Evolutionary conservation across 2,797 vertebrate species (phyloP), one percentile per base, ranked within the genome.

Genomic region (Megaceryle alcyon): DNA sequence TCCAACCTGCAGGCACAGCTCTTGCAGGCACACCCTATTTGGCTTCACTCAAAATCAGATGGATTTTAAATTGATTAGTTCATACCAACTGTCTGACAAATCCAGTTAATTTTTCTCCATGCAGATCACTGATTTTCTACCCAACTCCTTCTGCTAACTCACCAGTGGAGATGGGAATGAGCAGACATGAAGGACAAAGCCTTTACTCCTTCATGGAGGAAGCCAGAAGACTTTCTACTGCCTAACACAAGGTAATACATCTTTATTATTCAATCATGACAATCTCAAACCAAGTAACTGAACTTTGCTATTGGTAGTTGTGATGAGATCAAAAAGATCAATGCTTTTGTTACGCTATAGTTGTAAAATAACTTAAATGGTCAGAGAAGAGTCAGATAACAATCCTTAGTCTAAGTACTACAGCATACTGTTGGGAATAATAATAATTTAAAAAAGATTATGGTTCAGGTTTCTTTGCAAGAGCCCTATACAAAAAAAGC

Each of bases 1-100:
- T 70, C 37, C 60, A 89, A 76, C 90, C 84, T 70, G 82, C 86
- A 88, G 69, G 25, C 70, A 18, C 65, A 84, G 65, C 57, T 92
- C 65, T 29, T 56, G 61, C 81, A 82, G 79, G 22, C 59, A 72
- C 16, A 8, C 44, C 88, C 41, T 31, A 10, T 1, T 4, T 57
- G 66, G 54, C 57, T 82, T 28, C 48, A 7, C 3, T 18, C 6
- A 35, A 44, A 60, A 56, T 18, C 33, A 13, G 66, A 69, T 41
- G 33, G 57, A 13, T 46, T n/a, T 54, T 2, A 21, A 61, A 76
- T 21, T 8, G 15, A 66, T 83, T 23, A 53, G 8, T 12, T 91
- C 73, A 26, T 15, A 37, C 4, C 29, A 92, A 78, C 64, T 0
- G 0, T 4, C 29, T 57, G 37, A 66, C 26, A 68, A 46, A 76